These are phyloP conservation scores for Eledona agricola DNA, from an alignment of 2,888 invertebrate genomes.

Conservation along the genomic window DNA sequence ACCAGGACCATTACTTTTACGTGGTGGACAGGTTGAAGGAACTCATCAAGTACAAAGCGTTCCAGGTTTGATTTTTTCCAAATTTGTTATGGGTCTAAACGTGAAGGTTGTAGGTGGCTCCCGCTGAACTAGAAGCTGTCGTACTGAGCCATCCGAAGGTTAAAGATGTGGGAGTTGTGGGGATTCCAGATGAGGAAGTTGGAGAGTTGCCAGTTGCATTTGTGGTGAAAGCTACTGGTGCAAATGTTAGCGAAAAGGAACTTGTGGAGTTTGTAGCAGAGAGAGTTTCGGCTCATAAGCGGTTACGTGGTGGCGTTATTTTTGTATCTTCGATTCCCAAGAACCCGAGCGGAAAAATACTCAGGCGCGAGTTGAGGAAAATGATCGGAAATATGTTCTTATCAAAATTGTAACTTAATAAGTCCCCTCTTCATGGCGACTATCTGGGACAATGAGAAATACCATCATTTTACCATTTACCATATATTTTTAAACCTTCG, in stretches of 20 bases:
- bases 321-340: too few species aligned
- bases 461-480: too few species aligned
- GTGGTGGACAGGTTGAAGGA: slow-evolving; percentile 89
- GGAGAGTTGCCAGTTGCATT: slow-evolving; percentile 83
- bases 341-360: too few species aligned
- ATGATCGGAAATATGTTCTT: too few species aligned
- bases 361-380: too few species aligned
- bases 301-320: too few species aligned
- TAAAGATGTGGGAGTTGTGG: slow-evolving; percentile 83
- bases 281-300: too few species aligned
- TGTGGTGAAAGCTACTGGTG: slow-evolving; percentile 70
- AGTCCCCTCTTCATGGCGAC: too few species aligned
- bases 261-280: slow-evolving; percentile 63
- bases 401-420: too few species aligned
- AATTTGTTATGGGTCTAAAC: background rate
- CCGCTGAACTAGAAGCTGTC: slow-evolving; percentile 85
- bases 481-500: too few species aligned
- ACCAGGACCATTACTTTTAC: slow-evolving; percentile 78
- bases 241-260: slow-evolving; percentile 62
- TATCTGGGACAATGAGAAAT: too few species aligned
- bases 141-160: slow-evolving; percentile 76
- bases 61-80: slow-evolving; percentile 67
- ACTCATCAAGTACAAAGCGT: slow-evolving; percentile 90
- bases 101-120: slow-evolving; percentile 66
- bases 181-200: slow-evolving; percentile 74